phyloP scores from a whole-genome alignment of 2,113 vertebrate genomes.

The Myiagra hebetior region DNA sequence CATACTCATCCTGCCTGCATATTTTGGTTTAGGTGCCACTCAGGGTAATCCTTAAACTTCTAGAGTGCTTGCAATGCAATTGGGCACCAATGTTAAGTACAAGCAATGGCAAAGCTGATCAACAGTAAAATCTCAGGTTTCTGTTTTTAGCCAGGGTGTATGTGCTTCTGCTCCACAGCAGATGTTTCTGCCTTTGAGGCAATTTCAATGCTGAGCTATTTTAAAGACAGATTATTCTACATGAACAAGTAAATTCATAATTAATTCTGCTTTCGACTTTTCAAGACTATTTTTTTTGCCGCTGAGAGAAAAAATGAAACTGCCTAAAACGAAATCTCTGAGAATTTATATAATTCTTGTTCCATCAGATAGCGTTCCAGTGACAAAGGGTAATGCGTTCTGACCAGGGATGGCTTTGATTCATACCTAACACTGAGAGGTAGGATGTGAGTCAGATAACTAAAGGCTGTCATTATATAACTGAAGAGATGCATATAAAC shows the following conservation, averaged over 20 bases:
- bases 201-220: slow-evolving; percentile 60
- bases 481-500: background rate
- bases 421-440: background rate
- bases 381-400: background rate
- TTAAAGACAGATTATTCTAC: slow-evolving; percentile 65
- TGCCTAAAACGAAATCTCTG: background rate
- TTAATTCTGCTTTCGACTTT: slow-evolving; percentile 58
- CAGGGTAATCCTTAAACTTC: background rate
- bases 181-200: slow-evolving; percentile 70
- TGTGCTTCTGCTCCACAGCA: slow-evolving; percentile 39
- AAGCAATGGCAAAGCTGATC: background rate
- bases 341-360: background rate
- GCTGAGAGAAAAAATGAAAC: background rate
- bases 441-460: background rate
- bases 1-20: background rate
- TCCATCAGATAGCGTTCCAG: background rate
- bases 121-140: slow-evolving; percentile 55
- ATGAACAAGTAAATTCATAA: slow-evolving; percentile 60
- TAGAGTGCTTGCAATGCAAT: background rate
- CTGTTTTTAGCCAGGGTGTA: slow-evolving; percentile 52
- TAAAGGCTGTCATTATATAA: slow-evolving; percentile 11
- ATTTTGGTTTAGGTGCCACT: background rate
- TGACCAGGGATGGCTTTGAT: slow-evolving; percentile 17
- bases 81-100: background rate
- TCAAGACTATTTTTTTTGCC: background rate